phyloP scores from a whole-genome alignment of 2,113 vertebrate genomes.

The Myanophis thanlyinensis region DNA sequence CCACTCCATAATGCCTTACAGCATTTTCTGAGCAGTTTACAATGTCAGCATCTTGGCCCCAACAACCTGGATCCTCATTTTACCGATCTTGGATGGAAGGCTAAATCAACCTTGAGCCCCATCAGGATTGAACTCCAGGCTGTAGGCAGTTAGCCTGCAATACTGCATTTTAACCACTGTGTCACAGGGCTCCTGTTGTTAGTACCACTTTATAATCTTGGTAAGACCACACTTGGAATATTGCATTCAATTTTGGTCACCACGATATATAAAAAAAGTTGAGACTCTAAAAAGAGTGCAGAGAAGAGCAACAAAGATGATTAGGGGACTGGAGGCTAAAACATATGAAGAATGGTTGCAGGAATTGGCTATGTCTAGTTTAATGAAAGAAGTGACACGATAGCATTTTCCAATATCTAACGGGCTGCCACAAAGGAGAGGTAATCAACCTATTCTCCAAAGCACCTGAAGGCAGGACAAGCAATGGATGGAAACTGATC shows the following conservation, averaged over 20 bases:
- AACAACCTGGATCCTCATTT: too few species aligned
- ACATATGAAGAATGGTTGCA: background rate
- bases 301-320: background rate
- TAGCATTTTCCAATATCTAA: background rate
- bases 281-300: background rate
- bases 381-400: background rate
- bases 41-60: too few species aligned
- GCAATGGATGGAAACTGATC: background rate
- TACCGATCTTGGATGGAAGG: background rate
- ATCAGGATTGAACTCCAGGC: background rate
- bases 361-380: background rate
- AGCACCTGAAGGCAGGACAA: background rate
- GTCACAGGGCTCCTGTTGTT: background rate
- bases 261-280: background rate
- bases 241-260: background rate
- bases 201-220: background rate
- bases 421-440: background rate
- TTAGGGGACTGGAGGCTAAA: background rate
- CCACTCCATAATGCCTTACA: too few species aligned
- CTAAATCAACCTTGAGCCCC: background rate
- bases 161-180: background rate
- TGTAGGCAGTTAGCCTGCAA: background rate
- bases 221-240: background rate
- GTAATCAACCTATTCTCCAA: background rate
- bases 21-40: too few species aligned